Conservation (phyloP, 2,888 invertebrate species). For the Micoletzkya japonica region DNA sequence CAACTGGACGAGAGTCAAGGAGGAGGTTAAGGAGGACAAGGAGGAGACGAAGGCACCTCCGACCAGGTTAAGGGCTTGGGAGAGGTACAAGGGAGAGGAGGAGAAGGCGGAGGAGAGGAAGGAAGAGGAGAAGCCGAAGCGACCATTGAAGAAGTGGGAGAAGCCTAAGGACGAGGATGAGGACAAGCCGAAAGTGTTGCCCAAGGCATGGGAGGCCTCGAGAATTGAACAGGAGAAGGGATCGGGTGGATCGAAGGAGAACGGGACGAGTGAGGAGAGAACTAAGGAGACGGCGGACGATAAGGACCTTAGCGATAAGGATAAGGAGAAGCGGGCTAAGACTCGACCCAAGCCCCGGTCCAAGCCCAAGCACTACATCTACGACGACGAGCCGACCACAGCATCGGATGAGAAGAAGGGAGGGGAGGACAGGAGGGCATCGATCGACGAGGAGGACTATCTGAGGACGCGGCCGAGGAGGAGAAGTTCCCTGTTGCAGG, state of each 20-base stretch:
- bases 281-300: no score
- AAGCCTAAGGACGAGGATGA: constrained; percentile 30
- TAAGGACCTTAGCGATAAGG: no score
- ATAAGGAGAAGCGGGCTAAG: no score
- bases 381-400: background rate
- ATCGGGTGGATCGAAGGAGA: no score
- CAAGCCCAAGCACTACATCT: no score
- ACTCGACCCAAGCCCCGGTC: no score
- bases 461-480: constrained; percentile 8
- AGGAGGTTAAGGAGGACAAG: background rate
- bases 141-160: constrained; percentile 32
- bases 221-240: background rate
- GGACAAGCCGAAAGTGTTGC: background rate
- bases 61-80: background rate
- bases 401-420: background rate
- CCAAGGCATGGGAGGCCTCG: background rate
- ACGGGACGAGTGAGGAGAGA: no score
- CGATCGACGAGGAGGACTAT: constrained; percentile 1
- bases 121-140: constrained; percentile 17
- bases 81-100: background rate
- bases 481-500: no score
- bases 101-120: background rate
- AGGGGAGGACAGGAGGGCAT: background rate
- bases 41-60: background rate
- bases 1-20: background rate